These are phyloP conservation scores for Saiga tatarica DNA, from an alignment of 2,113 vertebrate species.

Conservation along the genomic window DNA sequence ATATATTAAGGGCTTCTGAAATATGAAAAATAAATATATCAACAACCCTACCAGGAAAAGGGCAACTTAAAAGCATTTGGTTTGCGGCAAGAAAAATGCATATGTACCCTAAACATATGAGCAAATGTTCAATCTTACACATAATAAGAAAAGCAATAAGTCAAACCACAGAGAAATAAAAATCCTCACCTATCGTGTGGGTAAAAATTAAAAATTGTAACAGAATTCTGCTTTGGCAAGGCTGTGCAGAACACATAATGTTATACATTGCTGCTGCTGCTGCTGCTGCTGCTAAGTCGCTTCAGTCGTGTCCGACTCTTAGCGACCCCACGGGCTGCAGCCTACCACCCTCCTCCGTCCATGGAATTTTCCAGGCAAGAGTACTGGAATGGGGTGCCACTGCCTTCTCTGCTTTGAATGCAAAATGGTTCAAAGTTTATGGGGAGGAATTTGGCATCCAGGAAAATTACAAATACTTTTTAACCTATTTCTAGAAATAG, in stretches of 20 bases:
- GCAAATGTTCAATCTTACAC: neutral
- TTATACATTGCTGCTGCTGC: neutral
- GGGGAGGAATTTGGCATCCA: neutral
- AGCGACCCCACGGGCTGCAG: too few relatives aligned
- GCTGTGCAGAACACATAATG: neutral
- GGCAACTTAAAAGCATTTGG: neutral
- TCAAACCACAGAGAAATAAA: neutral
- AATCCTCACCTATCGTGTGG: neutral
- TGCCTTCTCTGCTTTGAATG: too few relatives aligned
- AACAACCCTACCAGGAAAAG: neutral
- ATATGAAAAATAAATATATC: neutral
- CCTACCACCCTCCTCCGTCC: too few relatives aligned
- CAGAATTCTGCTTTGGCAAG: neutral
- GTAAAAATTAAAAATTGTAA: neutral
- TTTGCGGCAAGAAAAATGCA: neutral
- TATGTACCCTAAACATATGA: neutral
- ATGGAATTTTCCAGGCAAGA: too few relatives aligned
- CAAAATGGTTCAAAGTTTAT: neutral
- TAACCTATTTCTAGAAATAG: slow-evolving; percentile 2
- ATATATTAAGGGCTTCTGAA: neutral
- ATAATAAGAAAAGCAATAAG: neutral
- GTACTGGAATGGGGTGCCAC: too few relatives aligned
- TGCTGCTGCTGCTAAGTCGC: too few relatives aligned
- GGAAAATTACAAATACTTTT: slow-evolving; percentile 15
- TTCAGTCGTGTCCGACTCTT: too few relatives aligned